Conservation (phyloP, 2,113 vertebrate species). For the Larimichthys crocea region DNA sequence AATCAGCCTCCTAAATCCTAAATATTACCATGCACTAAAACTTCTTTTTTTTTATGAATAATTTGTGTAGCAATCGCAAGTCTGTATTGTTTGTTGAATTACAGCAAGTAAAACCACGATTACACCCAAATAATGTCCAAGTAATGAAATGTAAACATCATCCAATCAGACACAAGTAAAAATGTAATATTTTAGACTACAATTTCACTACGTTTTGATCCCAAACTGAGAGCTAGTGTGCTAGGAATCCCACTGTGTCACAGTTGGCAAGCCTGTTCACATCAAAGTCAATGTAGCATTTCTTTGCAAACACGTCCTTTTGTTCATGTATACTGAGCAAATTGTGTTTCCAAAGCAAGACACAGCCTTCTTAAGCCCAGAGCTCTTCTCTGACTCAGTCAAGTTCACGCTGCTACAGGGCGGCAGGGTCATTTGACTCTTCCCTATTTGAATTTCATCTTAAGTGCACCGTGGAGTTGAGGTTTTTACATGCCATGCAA, state of each 20-base stretch:
- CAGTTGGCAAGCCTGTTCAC: conserved; percentile 10
- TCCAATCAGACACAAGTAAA: not conserved
- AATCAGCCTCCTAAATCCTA: not conserved
- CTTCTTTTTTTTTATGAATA: not conserved
- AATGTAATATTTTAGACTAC: not conserved
- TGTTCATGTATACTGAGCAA: conserved; percentile 37
- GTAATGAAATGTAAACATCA: not conserved
- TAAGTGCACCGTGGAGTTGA: conserved; percentile 57
- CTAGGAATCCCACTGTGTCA: not conserved
- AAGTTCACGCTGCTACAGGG: conserved; percentile 39
- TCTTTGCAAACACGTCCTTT: conserved; percentile 36
- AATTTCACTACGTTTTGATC: not conserved
- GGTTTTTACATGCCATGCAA: conserved; percentile 74
- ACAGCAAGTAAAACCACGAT: no score
- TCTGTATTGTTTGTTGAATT: not conserved
- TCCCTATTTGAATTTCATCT: conserved; percentile 74
- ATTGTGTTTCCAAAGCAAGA: conserved; percentile 17
- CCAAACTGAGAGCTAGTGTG: not conserved
- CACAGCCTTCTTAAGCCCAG: conserved; percentile 14
- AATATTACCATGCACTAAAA: not conserved
- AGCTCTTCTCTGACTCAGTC: conserved; percentile 43
- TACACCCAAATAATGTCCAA: not conserved
- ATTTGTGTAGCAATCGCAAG: not conserved
- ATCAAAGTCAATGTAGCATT: not conserved
- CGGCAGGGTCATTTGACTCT: conserved; percentile 58